These are phyloP conservation scores for Neofelis nebulosa DNA, from an alignment of 2,113 vertebrate species.

Conservation along the genomic window DNA sequence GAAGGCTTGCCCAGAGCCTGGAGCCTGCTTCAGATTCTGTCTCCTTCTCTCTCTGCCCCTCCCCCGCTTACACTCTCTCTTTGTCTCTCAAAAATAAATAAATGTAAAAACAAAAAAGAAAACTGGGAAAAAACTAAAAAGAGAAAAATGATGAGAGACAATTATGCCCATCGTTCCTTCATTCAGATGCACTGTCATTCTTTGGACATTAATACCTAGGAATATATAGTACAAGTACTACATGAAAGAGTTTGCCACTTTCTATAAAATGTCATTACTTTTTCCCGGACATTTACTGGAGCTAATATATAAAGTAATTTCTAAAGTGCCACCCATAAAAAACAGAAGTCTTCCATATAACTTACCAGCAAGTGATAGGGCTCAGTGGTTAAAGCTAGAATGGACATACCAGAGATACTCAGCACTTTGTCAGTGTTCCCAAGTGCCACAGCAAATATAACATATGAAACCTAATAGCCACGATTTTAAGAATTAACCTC, in stretches of 20 bases:
- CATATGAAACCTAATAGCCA: constrained; percentile 50
- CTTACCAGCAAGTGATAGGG: background rate
- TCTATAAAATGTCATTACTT: background rate
- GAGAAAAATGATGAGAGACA: background rate
- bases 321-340: constrained; percentile 51
- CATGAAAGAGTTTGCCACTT: background rate
- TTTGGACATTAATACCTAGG: background rate
- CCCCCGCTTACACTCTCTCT: no score
- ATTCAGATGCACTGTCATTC: background rate
- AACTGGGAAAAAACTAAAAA: background rate
- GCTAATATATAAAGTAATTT: background rate
- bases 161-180: background rate
- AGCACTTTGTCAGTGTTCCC: background rate
- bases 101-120: no score
- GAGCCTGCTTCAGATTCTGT: no score
- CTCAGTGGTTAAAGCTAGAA: constrained; percentile 19
- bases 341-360: background rate
- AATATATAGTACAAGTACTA: background rate
- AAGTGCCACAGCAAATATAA: constrained; percentile 60
- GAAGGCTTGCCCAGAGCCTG: no score
- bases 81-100: no score
- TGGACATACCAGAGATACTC: background rate
- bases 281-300: background rate
- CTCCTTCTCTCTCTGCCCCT: no score
- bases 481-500: constrained; percentile 55